These are phyloP conservation scores for Zaprionus gabonicus DNA, from an alignment of 1,140 invertebrate genomes.

Conservation along the genomic window DNA sequence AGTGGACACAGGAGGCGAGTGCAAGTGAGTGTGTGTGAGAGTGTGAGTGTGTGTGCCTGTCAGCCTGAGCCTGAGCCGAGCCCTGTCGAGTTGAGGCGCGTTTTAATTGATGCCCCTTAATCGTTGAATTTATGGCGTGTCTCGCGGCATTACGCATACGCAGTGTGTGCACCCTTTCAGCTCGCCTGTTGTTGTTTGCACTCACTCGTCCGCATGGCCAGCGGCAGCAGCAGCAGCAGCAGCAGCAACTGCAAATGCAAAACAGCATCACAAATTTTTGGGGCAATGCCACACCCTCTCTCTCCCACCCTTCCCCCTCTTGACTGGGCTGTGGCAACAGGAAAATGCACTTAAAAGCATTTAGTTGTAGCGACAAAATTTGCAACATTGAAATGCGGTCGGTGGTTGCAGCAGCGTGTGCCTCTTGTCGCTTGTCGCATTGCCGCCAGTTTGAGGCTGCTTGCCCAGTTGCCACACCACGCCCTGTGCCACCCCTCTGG, in stretches of 20 bases:
- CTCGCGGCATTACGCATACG: slow-evolving; percentile 30
- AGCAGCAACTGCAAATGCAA: neutral
- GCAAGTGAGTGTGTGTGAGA: neutral
- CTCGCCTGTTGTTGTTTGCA: slow-evolving; percentile 25
- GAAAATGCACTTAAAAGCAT: slow-evolving; percentile 81
- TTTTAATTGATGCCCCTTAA: slow-evolving; percentile 47
- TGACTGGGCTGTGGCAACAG: slow-evolving; percentile 36
- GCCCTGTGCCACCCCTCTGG: neutral
- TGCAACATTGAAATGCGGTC: slow-evolving; percentile 72
- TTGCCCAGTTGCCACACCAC: slow-evolving; percentile 9
- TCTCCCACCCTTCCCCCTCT: neutral
- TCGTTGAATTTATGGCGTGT: slow-evolving; percentile 23
- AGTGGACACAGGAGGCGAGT: neutral
- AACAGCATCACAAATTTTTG: slow-evolving; percentile 21
- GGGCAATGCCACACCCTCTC: slow-evolving; percentile 2
- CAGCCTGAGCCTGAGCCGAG: slow-evolving; percentile 1
- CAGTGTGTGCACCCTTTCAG: slow-evolving; percentile 21
- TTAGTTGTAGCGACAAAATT: slow-evolving; percentile 76
- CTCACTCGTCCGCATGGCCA: slow-evolving; percentile 11
- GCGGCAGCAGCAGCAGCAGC: slow-evolving; percentile 11
- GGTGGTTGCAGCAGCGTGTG: slow-evolving; percentile 32
- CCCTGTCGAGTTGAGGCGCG: neutral
- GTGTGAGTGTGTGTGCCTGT: neutral
- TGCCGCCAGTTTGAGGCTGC: neutral
- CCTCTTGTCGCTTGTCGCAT: slow-evolving; percentile 14